These are phyloP conservation scores for Artemia franciscana DNA, from an alignment of 1,140 invertebrate species.

Conservation along the genomic window DNA sequence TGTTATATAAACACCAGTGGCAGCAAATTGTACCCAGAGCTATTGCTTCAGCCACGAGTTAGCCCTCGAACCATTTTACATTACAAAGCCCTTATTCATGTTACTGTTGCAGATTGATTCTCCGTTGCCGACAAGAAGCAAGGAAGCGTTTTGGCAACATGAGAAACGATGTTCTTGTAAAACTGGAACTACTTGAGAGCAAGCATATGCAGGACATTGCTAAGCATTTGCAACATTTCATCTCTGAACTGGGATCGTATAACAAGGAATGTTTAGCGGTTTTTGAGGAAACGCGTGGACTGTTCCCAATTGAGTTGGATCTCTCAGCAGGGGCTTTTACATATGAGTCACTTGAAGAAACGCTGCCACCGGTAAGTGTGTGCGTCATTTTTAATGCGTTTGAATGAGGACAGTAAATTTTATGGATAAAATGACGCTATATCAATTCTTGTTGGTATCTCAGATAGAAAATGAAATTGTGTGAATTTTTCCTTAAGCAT, in stretches of 20 bases:
- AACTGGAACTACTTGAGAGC: constrained; percentile 86
- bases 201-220: constrained; percentile 91
- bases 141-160: constrained; percentile 69
- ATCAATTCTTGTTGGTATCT: no score
- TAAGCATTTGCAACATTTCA: constrained; percentile 51
- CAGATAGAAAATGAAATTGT: no score
- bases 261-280: constrained; percentile 30
- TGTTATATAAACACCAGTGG: no score
- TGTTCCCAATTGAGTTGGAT: constrained; percentile 94
- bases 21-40: no score
- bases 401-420: no score
- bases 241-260: constrained; percentile 53
- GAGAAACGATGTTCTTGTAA: constrained; percentile 81
- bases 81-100: no score
- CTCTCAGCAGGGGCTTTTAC: constrained; percentile 72
- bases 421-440: no score
- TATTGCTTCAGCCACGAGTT: no score
- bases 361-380: constrained; percentile 12
- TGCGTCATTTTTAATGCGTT: no score
- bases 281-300: constrained; percentile 41
- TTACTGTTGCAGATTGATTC: constrained; percentile 39
- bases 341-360: constrained; percentile 37
- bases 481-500: no score
- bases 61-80: no score
- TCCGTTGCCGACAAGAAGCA: constrained; percentile 85